A percentile compares a stretch with the other conserved stretches of the same genome.
These are phyloP conservation scores for Bombycilla garrulus DNA, from an alignment of 2,113 vertebrate genomes.

Conservation along the genomic window DNA sequence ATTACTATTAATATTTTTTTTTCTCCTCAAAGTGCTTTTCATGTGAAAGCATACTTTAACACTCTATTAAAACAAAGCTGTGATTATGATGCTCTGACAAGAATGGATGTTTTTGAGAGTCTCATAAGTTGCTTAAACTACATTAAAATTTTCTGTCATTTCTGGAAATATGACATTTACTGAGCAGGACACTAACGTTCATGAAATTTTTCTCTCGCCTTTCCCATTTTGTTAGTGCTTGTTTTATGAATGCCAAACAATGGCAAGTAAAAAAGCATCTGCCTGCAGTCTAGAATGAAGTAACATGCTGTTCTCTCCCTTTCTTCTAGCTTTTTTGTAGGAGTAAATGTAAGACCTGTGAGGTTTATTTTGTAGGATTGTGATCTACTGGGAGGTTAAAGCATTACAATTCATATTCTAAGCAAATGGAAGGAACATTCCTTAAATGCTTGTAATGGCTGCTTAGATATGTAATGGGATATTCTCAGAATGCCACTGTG, in stretches of 20 bases:
- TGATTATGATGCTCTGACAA: neutral
- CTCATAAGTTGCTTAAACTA: neutral
- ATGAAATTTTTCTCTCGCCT: neutral
- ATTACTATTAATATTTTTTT: neutral
- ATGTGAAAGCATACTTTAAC: neutral
- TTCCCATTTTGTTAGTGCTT: neutral
- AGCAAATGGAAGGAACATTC: slow-evolving; percentile 76
- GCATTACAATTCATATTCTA: slow-evolving; percentile 42
- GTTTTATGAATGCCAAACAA: neutral
- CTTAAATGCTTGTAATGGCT: slow-evolving; percentile 77
- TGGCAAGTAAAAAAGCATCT: slow-evolving; percentile 1
- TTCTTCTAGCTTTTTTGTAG: slow-evolving; percentile 45
- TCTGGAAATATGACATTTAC: neutral
- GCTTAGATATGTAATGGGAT: slow-evolving; percentile 71
- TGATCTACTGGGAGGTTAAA: slow-evolving; percentile 71
- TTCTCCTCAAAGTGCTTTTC: neutral
- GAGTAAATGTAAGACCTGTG: slow-evolving; percentile 54
- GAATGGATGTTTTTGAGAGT: neutral
- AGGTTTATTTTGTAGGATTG: slow-evolving; percentile 67
- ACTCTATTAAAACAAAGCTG: neutral
- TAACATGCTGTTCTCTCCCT: neutral
- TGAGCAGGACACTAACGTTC: neutral
- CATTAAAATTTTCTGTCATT: neutral
- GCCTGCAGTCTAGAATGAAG: neutral
- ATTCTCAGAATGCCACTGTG: slow-evolving; percentile 71